phyloP scores from a whole-genome alignment of 2,113 vertebrate genomes.

The Megalops atlanticus region DNA sequence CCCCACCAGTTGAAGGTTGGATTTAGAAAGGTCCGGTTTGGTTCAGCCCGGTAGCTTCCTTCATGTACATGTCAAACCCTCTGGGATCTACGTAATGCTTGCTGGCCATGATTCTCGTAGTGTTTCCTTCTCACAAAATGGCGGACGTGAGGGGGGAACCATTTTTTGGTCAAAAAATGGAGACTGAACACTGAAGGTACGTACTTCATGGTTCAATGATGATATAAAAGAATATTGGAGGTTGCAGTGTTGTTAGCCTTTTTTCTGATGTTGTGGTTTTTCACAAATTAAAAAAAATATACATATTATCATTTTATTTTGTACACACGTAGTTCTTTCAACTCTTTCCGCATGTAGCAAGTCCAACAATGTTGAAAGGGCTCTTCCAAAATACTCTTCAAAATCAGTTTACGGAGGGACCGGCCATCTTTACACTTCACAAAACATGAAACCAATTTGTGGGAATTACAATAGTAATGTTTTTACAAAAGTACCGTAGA shows the following conservation, averaged over 20 bases:
- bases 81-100: neutral
- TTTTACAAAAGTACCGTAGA: too few species aligned
- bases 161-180: neutral
- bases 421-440: neutral
- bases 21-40: neutral
- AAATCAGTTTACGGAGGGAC: neutral
- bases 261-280: neutral
- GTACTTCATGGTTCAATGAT: neutral
- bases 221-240: neutral
- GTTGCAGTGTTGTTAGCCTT: neutral
- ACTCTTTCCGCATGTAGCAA: neutral
- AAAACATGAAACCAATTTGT: neutral
- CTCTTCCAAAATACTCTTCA: neutral
- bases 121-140: slow-evolving; percentile 26
- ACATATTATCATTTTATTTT: neutral
- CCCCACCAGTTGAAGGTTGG: neutral
- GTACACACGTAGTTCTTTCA: neutral
- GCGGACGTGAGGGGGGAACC: slow-evolving; percentile 10
- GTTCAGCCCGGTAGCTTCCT: neutral
- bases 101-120: neutral
- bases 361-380: neutral
- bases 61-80: neutral
- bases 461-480: too few species aligned
- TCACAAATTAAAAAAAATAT: neutral
- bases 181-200: slow-evolving; percentile 35